These are phyloP conservation scores for Centropyge bicolor DNA, from an alignment of 2,797 vertebrate genomes.

Conservation along the genomic window DNA sequence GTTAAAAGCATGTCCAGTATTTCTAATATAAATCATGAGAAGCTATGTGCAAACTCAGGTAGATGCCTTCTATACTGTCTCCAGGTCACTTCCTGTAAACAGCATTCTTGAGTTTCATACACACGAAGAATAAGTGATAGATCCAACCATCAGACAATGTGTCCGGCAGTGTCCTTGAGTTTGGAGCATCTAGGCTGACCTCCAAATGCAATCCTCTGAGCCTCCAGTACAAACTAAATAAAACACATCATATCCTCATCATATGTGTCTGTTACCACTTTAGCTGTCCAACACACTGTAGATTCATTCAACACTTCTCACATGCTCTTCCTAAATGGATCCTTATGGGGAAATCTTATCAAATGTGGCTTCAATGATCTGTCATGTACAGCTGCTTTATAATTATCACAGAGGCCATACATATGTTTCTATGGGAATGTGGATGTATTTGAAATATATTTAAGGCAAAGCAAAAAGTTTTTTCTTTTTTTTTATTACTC, in stretches of 20 bases:
- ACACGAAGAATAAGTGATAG: too few relatives aligned
- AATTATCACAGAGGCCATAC: neutral
- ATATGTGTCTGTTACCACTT: neutral
- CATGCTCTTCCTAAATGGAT: neutral
- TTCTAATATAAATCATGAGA: neutral
- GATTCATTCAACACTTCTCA: neutral
- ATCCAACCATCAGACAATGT: neutral
- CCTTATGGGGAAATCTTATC: neutral
- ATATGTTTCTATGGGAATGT: neutral
- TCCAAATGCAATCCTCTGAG: neutral
- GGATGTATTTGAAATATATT: neutral
- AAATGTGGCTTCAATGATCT: neutral
- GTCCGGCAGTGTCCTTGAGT: conserved; percentile 7
- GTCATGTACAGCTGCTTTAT: neutral
- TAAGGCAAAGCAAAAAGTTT: neutral
- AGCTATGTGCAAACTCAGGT: neutral
- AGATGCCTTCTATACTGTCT: neutral
- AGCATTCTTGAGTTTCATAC: neutral
- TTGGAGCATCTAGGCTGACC: neutral
- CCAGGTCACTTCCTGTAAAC: neutral
- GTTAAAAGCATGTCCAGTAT: neutral
- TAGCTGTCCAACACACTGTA: neutral
- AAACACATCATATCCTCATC: neutral
- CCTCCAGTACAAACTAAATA: neutral
- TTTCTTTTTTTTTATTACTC: neutral